Evolutionary conservation across 2,113 vertebrate genomes (phyloP).

Genomic region (Trichechus manatus): DNA sequence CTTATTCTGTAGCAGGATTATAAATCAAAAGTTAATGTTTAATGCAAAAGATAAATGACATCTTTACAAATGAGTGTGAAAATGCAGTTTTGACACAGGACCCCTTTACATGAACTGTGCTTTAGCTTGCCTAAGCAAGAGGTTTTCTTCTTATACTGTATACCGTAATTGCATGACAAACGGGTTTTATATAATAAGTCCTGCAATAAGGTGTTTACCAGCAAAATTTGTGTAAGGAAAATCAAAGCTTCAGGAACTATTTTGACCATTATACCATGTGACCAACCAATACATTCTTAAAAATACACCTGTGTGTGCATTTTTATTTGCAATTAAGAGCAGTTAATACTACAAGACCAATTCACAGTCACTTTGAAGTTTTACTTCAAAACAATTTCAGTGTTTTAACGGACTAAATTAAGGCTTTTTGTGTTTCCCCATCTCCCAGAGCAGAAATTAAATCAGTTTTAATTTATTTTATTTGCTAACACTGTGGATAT

Average conservation of each 20-base stretch:
- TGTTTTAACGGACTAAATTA: constrained; percentile 88
- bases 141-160: not conserved
- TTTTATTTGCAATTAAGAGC: constrained; percentile 81
- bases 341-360: constrained; percentile 76
- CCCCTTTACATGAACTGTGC: not conserved
- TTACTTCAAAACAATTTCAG: constrained; percentile 87
- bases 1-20: not conserved
- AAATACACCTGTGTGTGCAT: constrained; percentile 73
- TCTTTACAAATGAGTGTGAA: constrained; percentile 15
- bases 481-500: constrained; percentile 91
- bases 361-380: constrained; percentile 87
- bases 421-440: constrained; percentile 88
- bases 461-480: constrained; percentile 94
- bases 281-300: constrained; percentile 64
- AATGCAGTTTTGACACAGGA: not conserved
- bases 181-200: not conserved
- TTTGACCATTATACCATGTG: constrained; percentile 66
- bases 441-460: constrained; percentile 92
- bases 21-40: constrained; percentile 42
- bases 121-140: not conserved
- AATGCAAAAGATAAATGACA: not conserved
- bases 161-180: not conserved
- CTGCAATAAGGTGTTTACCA: not conserved
- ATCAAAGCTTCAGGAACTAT: constrained; percentile 47
- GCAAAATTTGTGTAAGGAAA: constrained; percentile 21